These are phyloP conservation scores for Prietella phreatophila DNA, from an alignment of 2,113 vertebrate species.

Conservation along the genomic window DNA sequence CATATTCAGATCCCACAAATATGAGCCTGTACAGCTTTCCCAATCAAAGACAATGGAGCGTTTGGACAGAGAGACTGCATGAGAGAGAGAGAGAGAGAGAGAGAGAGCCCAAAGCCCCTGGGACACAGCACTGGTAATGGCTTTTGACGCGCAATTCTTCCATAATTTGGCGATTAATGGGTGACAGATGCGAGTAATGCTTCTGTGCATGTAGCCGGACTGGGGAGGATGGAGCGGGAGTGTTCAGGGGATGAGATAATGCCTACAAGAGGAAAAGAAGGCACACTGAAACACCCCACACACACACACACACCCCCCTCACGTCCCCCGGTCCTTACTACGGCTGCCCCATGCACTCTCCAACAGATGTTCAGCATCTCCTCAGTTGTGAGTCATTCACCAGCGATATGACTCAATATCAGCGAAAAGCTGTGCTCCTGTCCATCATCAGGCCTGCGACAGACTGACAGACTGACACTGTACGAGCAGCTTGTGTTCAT, in stretches of 20 bases:
- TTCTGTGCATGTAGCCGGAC: constrained; percentile 61
- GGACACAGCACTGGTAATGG: constrained; percentile 52
- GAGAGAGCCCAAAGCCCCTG: constrained; percentile 21
- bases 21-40: constrained; percentile 11
- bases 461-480: not conserved
- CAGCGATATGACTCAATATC: constrained; percentile 28
- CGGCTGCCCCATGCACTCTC: constrained; percentile 33
- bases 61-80: not conserved
- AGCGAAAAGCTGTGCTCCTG: constrained; percentile 37
- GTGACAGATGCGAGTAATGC: constrained; percentile 73
- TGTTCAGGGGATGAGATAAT: constrained; percentile 75
- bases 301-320: not conserved
- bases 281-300: constrained; percentile 6
- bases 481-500: not conserved
- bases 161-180: constrained; percentile 71
- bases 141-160: constrained; percentile 64
- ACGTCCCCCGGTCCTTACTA: constrained; percentile 14
- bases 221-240: constrained; percentile 55
- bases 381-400: constrained; percentile 30
- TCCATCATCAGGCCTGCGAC: constrained; percentile 20
- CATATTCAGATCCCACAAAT: not conserved
- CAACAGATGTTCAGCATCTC: constrained; percentile 54
- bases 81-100: not conserved
- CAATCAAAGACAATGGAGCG: constrained; percentile 13
- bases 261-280: constrained; percentile 63